Evolutionary conservation across 2,888 invertebrate genomes (phyloP), one percentile per base, ranked within the genome.

Genomic region (Apotomis betuletana): DNA sequence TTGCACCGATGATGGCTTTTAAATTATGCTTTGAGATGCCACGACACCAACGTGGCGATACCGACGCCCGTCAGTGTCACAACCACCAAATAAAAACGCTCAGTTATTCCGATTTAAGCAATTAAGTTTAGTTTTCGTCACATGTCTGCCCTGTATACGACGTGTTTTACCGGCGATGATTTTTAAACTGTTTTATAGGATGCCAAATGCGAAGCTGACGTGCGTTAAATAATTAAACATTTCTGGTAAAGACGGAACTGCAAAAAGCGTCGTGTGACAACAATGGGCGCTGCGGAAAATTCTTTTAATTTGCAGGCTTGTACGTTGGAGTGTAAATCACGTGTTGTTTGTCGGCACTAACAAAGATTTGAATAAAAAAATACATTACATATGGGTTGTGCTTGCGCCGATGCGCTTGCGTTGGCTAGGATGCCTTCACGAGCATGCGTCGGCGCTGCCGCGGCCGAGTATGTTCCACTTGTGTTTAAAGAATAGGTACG

Each of bases 351-450:
- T 65, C 65, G 65, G 65, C 58, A 62, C 63, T 63, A 58, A 57
- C 71, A 58, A 62, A 67, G 13, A 72, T 72, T 72, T 63, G 68
- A 72, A 72, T 72, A 70, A 74, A 67, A 75, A 71, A 74, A 75
- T 71, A 63, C 74, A 75, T 70, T 74, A 68, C 69, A 75, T 73
- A 75, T 76, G 76, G 65, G 65, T 65, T 77, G 74, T 54, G 61
- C 41, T 58, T 74, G 72, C 70, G 75, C 76, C 78, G 79, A 76
- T 76, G 77, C 74, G 79, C 79, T 61, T 67, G 71, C 71, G 61
- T 57, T 80, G 77, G 79, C 91, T 90, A 91, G 91, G 85, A 90
- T 90, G 87, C 90, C 90, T 84, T 87, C 90, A 88, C 88, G 88
- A 86, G 83, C 81, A 76, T 76, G 76, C 76, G 74, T 59, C 71